Conservation (phyloP, 2,113 vertebrate species). For the Erythrocercus mccallii region DNA sequence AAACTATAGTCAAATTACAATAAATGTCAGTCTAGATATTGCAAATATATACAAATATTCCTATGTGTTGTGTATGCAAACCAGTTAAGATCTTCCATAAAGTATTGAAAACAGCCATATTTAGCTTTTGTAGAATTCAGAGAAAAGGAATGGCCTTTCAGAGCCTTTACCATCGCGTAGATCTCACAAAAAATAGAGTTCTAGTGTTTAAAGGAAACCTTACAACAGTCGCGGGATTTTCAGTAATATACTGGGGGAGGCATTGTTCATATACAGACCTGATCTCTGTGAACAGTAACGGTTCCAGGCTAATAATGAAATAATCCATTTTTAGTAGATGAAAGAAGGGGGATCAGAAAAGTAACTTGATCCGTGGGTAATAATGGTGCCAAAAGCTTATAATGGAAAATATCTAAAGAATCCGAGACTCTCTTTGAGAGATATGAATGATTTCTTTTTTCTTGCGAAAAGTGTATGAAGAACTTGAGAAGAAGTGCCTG, state of each 20-base stretch:
- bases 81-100: background rate
- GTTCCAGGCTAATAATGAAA: slow-evolving; percentile 77
- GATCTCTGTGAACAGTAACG: slow-evolving; percentile 66
- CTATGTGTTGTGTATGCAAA: background rate
- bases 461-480: slow-evolving; percentile 75
- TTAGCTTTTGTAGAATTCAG: background rate
- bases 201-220: slow-evolving; percentile 53
- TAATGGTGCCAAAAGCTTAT: slow-evolving; percentile 74
- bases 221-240: slow-evolving; percentile 31
- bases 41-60: background rate
- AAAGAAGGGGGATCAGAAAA: slow-evolving; percentile 76
- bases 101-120: background rate
- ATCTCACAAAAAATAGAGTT: slow-evolving; percentile 8
- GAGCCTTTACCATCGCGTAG: background rate
- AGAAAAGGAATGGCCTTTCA: slow-evolving; percentile 9
- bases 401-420: slow-evolving; percentile 80
- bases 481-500: slow-evolving; percentile 81
- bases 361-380: slow-evolving; percentile 74
- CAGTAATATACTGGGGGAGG: slow-evolving; percentile 39
- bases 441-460: slow-evolving; percentile 84
- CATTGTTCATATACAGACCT: slow-evolving; percentile 62
- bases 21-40: background rate
- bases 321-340: slow-evolving; percentile 81
- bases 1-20: background rate
- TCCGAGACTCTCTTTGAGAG: slow-evolving; percentile 74